phyloP scores from a whole-genome alignment of 2,113 vertebrate species.

The Nibea coibor region DNA sequence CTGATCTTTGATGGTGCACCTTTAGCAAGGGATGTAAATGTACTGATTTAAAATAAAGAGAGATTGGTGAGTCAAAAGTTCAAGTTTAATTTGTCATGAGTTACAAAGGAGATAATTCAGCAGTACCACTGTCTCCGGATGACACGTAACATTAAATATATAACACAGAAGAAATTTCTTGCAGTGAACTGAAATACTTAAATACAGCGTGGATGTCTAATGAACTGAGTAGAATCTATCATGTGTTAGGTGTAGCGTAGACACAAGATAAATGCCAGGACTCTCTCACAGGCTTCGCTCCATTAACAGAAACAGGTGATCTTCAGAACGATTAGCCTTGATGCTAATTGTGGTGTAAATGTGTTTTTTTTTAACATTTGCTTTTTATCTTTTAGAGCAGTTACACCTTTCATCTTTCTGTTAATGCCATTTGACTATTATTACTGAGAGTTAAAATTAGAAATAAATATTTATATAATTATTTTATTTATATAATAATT shows the following conservation, averaged over 20 bases:
- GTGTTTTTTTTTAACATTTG: background rate
- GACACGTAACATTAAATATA: background rate
- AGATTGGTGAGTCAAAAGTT: background rate
- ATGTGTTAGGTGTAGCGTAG: background rate
- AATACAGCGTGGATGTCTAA: constrained; percentile 1
- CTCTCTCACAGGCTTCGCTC: background rate
- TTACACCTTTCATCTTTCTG: background rate
- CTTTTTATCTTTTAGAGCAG: background rate
- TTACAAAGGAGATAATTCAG: background rate
- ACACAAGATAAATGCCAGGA: too few species aligned
- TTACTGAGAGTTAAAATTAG: too few species aligned
- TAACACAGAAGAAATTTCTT: constrained; percentile 1
- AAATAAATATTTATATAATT: too few species aligned
- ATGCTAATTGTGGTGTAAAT: background rate
- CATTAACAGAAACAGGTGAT: background rate
- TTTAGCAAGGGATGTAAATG: background rate
- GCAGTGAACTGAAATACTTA: background rate
- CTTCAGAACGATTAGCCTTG: background rate
- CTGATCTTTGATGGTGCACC: background rate
- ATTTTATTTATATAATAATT: too few species aligned
- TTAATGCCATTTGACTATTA: background rate
- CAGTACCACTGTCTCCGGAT: background rate
- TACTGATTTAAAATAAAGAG: background rate
- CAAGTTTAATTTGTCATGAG: background rate
- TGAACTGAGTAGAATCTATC: background rate